These are phyloP conservation scores for Orchesellides sinensis DNA, from an alignment of 2,888 invertebrate genomes.

Conservation along the genomic window DNA sequence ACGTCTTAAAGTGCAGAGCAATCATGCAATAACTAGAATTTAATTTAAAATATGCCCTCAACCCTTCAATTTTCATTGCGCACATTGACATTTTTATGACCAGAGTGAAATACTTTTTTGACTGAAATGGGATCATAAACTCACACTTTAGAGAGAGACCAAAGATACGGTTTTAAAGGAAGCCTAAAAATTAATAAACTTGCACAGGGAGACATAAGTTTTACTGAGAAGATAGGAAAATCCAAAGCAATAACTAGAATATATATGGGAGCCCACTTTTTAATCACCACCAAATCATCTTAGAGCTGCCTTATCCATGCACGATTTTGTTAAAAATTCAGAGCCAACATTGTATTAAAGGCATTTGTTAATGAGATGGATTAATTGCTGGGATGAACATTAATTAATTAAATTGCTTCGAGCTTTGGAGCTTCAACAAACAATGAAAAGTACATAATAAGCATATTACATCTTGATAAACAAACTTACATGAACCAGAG, in stretches of 20 bases:
- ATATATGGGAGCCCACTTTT: too few relatives aligned
- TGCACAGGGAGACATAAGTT: too few relatives aligned
- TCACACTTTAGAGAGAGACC: constrained; percentile 56
- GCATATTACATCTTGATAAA: too few relatives aligned
- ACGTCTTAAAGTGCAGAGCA: background rate
- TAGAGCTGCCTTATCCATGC: too few relatives aligned
- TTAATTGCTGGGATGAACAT: constrained; percentile 21
- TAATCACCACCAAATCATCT: too few relatives aligned
- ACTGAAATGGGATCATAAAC: constrained; percentile 57
- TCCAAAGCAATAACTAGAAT: too few relatives aligned
- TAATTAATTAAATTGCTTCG: constrained; percentile 15
- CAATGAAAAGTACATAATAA: too few relatives aligned
- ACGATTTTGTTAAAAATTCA: too few relatives aligned
- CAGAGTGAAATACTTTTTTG: constrained; percentile 46
- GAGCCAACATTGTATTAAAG: too few relatives aligned
- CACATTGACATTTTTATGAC: constrained; percentile 62
- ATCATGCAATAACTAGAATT: constrained; percentile 17
- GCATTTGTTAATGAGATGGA: constrained; percentile 21
- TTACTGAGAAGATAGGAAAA: too few relatives aligned
- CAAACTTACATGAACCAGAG: too few relatives aligned
- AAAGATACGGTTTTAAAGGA: constrained; percentile 9
- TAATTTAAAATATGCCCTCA: constrained; percentile 56
- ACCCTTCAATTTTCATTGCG: constrained; percentile 58
- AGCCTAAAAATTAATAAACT: constrained; percentile 27
- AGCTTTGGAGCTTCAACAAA: background rate